phyloP scores from a whole-genome alignment of 2,113 vertebrate species.

The Mystacornis crossleyi region DNA sequence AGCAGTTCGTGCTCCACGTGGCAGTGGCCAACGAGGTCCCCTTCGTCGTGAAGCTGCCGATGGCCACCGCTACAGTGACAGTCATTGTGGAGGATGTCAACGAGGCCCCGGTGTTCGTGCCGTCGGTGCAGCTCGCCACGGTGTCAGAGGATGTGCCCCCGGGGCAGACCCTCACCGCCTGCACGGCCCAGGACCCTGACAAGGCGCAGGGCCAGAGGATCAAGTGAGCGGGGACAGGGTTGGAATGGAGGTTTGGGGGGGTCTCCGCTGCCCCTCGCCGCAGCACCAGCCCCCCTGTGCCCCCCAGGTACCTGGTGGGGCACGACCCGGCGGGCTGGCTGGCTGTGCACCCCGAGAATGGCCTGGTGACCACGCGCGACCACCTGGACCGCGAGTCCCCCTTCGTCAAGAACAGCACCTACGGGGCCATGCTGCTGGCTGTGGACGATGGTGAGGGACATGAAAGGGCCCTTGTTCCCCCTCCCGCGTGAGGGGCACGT shows the following conservation, averaged over 20 bases:
- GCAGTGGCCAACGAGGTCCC: constrained; percentile 80
- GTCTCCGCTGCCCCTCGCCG: accelerated
- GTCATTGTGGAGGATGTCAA: constrained; percentile 85
- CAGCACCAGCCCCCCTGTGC: not conserved
- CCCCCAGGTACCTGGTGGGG: constrained; percentile 79
- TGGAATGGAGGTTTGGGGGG: too few relatives aligned
- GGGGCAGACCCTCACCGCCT: constrained; percentile 48
- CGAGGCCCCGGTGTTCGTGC: constrained; percentile 78
- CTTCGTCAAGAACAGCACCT: constrained; percentile 78
- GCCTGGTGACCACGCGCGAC: constrained; percentile 71
- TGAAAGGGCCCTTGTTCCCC: constrained; percentile 19
- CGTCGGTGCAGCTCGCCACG: constrained; percentile 4
- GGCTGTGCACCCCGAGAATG: constrained; percentile 66
- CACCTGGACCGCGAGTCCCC: constrained; percentile 82
- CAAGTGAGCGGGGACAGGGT: constrained; percentile 63
- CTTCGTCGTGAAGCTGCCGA: constrained; percentile 68
- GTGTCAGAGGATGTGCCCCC: constrained; percentile 68
- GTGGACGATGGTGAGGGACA: constrained; percentile 80
- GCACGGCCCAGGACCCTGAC: constrained; percentile 86
- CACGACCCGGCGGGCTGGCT: constrained; percentile 83
- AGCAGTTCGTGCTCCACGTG: constrained; percentile 75
- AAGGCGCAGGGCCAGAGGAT: constrained; percentile 77
- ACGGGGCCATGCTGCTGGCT: constrained; percentile 77
- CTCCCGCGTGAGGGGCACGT: not conserved
- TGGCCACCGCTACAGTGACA: constrained; percentile 81